Evolutionary conservation across 2,888 invertebrate genomes (phyloP), one percentile per base, ranked within the genome.

Genomic region (Isotomurus palustris): DNA sequence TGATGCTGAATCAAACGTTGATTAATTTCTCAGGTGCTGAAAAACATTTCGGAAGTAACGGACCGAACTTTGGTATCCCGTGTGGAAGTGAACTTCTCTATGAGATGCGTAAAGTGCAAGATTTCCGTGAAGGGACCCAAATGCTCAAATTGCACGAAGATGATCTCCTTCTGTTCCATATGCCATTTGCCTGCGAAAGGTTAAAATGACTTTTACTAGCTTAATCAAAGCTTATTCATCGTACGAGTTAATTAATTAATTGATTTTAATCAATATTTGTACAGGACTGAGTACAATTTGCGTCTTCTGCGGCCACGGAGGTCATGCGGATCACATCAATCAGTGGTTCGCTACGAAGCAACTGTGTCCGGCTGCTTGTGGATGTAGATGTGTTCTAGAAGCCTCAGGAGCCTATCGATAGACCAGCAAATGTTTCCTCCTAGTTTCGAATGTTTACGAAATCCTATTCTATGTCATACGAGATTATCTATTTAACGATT

Each of bases 301-400:
- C 76, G 79, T 88, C 53, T 81, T 85, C 62, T 96, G 96, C 77
- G 91, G 91, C 0, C 96, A 96, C 76, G 94, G 93, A 2, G 95
- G 94, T 0, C 95, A 96, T 76, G 84, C 87, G 2, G 76, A 79
- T 48, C 94, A 94, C 76, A 82, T 95, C 78, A 79, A 84, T 71
- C 81, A 84, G 53, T 95, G 95, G 95, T 88, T 88, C 75, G 76
- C 81, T 32, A 80, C 81, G 53, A 85, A 88, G 74, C 83, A 82
- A 54, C 79, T 84, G 6, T 96, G 96, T 72, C 89, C 95, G 0
- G 85, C 89, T 1, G 94, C 93, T 27, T 96, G 96, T 77, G 93
- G 94, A 25, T 96, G 96, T 76, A 81, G 81, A 66, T 96, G 95
- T 75, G 78, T 91, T 57, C 80, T 83, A 62, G 87, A 88, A 73